Evolutionary conservation across 2,888 invertebrate species (phyloP), one percentile per base, ranked within the genome.

Genomic region (Hydraecia micacea): DNA sequence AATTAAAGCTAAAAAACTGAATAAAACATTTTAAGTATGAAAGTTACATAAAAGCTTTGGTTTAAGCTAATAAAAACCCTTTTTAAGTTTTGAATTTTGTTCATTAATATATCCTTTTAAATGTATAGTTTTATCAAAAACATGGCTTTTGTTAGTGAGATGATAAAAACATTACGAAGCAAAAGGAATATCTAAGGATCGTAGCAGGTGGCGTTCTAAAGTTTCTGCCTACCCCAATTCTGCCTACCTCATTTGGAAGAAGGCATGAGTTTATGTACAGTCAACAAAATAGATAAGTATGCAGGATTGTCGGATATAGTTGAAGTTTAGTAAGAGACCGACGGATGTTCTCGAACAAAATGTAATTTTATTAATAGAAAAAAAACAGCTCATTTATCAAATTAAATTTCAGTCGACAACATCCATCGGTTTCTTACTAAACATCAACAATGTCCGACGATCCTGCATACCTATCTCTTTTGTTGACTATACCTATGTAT

Each of bases 1-100:
- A 70, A 83, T 82, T 83, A 62, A 62, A 55, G 13, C 21, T 46
- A 52, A 69, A 65, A 67, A 66, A 75, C 49, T 52, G 42, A 18
- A 5, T 8, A 18, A 7, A 13, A 52, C 1, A 36, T 80, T 46
- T 55, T 75, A 36, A 67, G 60, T 67, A 46, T 55, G 0, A 52
- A 74, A 46, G 11, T 7, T 32, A 52, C 13, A 67, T 80, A 65
- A 49, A 79, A 39, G 15, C 8, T 39, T 72, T 66, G 11, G 5
- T 49, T 36, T 52, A 18, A 36, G 13, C 0, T 25, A 73, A 65
- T 58, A 58, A 49, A 60, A 77, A 9, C 21, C 7, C 4, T 11
- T 77, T 58, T 25, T 36, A 46, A 4, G 11, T 18, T 36, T 67
- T 8, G 25, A 49, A 6, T 60, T 60, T 39, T 63, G 18, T 46